Base-by-base conservation (phyloP, 2,888 invertebrate genomes). In the Spicauda simplicius region DNA sequence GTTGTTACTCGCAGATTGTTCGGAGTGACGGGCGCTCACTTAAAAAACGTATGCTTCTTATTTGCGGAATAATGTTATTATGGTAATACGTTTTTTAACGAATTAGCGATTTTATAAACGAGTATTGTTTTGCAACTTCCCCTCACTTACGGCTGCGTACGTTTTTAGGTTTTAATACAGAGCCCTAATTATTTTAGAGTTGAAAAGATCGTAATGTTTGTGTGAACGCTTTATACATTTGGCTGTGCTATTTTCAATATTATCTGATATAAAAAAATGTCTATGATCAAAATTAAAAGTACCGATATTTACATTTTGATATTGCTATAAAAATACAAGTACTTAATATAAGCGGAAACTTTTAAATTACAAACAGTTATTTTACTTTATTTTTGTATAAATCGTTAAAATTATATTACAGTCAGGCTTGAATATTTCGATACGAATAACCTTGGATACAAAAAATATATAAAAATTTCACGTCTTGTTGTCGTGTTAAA, bases 1-100 rank as follows among this genome's bases (percentile, higher is more conserved):
- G 45, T 65, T 45, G 59, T 59, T 54, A 14, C 19, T 54, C 11
- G 16, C 25, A 59, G 45, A 59, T 59, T 59, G 53, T 18, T 45
- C 25, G 10, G 19, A 53, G 58, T 52, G 53, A 57, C 20, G 37
- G 59, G 4, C 37, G 37, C 50, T 25, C 16, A n/a, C 18, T 48
- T 53, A 59, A 59, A 59, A 6, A 30, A 4, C 10, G 37, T 20
- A 41, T 8, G 48, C 16, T 16, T n/a, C n/a, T n/a, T 6, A 37
- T 37, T 61, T 60, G 48, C 48, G 50, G 50, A 50, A 33, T 41
- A n/a, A n/a, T n/a, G n/a, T n/a, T 30, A n/a, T 45, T 45, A 37
- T 56, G 33, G 33, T 55, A 55, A 54, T 41, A 14, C 14, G 10
- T 14, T 41, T 41, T 41, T 41, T 41, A 10, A 5, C 14, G 14